Conservation (phyloP, 2,888 invertebrate species). For the Sphinx pinastri region DNA sequence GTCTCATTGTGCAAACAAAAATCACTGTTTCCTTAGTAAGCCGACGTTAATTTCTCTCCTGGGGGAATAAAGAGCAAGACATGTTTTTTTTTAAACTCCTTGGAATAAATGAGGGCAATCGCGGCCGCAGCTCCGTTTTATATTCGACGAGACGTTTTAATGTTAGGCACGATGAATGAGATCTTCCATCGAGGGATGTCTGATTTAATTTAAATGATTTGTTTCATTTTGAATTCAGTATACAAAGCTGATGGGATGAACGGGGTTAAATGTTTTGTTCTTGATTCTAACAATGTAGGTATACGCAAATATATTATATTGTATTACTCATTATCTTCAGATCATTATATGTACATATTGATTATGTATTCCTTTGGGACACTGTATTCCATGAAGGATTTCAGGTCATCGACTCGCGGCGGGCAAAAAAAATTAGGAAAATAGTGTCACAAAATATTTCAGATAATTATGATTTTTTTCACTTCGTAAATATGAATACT, state of each 20-base stretch:
- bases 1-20: slow-evolving; percentile 23
- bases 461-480: too few relatives aligned
- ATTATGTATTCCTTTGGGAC: too few relatives aligned
- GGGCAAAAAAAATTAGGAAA: too few relatives aligned
- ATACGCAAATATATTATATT: too few relatives aligned
- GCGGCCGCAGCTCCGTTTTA: slow-evolving; percentile 29
- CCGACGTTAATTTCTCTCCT: slow-evolving; percentile 31
- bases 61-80: slow-evolving; percentile 30
- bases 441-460: too few relatives aligned
- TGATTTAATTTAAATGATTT: slow-evolving; percentile 25
- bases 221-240: slow-evolving; percentile 13
- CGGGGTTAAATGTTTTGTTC: background rate
- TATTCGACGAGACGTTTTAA: slow-evolving; percentile 27
- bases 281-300: background rate
- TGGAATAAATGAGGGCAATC: slow-evolving; percentile 31
- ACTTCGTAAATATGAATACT: too few relatives aligned
- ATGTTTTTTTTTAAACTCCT: slow-evolving; percentile 32
- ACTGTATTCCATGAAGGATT: too few relatives aligned
- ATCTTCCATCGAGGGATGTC: slow-evolving; percentile 12
- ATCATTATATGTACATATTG: background rate
- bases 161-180: slow-evolving; percentile 27
- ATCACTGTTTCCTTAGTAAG: slow-evolving; percentile 29
- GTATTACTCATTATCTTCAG: too few relatives aligned
- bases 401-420: too few relatives aligned
- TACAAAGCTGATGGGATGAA: background rate